These are phyloP conservation scores for Xerus inauris DNA, from an alignment of 2,113 vertebrate species.

Conservation along the genomic window DNA sequence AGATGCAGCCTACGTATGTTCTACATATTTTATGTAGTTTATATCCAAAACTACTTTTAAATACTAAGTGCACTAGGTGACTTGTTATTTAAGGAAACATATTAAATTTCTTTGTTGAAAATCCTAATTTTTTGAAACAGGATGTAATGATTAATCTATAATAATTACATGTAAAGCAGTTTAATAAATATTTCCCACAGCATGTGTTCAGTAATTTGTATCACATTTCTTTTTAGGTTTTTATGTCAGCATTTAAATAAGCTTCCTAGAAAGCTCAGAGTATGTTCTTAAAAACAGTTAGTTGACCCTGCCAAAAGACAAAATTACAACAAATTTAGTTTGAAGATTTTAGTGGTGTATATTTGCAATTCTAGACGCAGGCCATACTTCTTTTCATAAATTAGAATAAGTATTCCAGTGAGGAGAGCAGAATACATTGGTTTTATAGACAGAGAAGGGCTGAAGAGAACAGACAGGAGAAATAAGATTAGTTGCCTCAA, in stretches of 20 bases:
- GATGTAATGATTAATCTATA: neutral
- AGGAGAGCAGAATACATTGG: no score
- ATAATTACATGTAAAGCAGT: neutral
- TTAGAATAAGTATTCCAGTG: no score
- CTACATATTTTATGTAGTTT: neutral
- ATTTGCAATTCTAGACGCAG: no score
- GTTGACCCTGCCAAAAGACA: no score
- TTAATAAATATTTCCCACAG: neutral
- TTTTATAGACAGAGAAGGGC: no score
- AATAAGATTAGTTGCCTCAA: no score
- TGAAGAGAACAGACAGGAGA: no score
- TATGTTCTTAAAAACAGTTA: no score
- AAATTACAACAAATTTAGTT: no score
- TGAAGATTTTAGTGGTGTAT: no score
- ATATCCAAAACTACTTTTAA: neutral
- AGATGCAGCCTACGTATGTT: neutral
- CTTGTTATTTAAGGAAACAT: neutral
- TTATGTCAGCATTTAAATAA: neutral
- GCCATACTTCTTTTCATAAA: no score
- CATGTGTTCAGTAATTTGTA: neutral
- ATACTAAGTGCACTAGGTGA: neutral
- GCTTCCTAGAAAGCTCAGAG: no score
- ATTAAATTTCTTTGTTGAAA: neutral
- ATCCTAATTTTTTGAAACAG: neutral
- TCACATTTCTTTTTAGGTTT: neutral